These are phyloP conservation scores for Pseudorhiza aurosa DNA, from an alignment of 30 jellyfish, hydroid and myxozoan genomes.

Conservation along the genomic window DNA sequence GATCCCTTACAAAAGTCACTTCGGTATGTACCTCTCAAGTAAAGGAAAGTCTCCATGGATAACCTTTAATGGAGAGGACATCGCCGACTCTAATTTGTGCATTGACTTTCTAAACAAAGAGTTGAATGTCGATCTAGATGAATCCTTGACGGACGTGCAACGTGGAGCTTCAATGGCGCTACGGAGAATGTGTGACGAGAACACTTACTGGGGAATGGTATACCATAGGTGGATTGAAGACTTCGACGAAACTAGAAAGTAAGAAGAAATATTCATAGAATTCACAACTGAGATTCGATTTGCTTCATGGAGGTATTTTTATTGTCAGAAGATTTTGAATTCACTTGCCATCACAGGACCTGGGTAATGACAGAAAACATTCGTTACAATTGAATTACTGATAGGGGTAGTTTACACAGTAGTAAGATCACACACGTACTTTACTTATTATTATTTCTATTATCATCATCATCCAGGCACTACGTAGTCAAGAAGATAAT, in stretches of 20 bases:
- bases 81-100: constrained; percentile 43
- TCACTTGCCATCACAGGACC: too few species aligned
- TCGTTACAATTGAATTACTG: too few species aligned
- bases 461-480: too few species aligned
- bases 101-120: constrained; percentile 27
- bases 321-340: too few species aligned
- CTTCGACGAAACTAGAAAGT: constrained; percentile 23
- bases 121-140: constrained; percentile 38
- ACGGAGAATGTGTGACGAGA: constrained; percentile 46
- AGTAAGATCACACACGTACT: too few species aligned
- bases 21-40: constrained; percentile 4
- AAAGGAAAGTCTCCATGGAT: constrained; percentile 64
- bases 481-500: too few species aligned
- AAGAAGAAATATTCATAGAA: too few species aligned
- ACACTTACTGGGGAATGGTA: constrained; percentile 55
- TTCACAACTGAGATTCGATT: too few species aligned
- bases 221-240: constrained; percentile 46
- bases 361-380: too few species aligned
- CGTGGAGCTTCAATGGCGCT: constrained; percentile 32
- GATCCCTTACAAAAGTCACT: constrained; percentile 29
- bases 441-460: too few species aligned
- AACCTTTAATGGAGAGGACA: constrained; percentile 5
- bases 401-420: too few species aligned
- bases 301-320: too few species aligned
- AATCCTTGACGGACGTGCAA: constrained; percentile 25